A percentile compares a stretch with the other conserved stretches of the same genome.
Conservation (phyloP, 2,888 invertebrate genomes). For the Hedychridium roseum region DNA sequence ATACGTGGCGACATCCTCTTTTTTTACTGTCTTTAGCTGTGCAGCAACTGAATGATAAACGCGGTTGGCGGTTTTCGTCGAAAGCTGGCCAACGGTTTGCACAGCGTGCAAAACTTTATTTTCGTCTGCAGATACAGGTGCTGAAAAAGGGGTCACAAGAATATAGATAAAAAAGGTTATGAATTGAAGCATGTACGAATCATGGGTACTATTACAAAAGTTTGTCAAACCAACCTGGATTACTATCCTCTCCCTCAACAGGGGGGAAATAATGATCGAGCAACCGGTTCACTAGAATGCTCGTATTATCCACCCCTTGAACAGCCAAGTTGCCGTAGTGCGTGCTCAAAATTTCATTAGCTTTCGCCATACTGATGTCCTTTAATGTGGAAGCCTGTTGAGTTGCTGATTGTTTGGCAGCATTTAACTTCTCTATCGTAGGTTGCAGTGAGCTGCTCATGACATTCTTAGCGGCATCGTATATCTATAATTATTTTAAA, state of each 20-base stretch:
- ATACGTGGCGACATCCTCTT: slow-evolving; percentile 56
- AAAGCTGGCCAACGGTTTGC: slow-evolving; percentile 78
- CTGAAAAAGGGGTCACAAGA: slow-evolving; percentile 60
- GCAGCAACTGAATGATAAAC: slow-evolving; percentile 76
- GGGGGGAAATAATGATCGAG: slow-evolving; percentile 79
- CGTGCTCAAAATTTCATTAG: slow-evolving; percentile 75
- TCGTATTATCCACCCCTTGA: slow-evolving; percentile 74
- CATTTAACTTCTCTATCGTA: slow-evolving; percentile 59
- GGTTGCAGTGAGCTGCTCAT: slow-evolving; percentile 57
- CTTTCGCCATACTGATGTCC: slow-evolving; percentile 76
- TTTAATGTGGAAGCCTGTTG: slow-evolving; percentile 73
- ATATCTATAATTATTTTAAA: slow-evolving; percentile 56
- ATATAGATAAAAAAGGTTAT: too few species aligned
- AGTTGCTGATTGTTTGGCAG: slow-evolving; percentile 67
- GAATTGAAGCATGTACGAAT: not conserved
- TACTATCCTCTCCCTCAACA: slow-evolving; percentile 63
- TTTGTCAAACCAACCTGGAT: slow-evolving; percentile 59
- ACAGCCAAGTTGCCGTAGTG: slow-evolving; percentile 76
- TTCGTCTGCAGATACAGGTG: slow-evolving; percentile 69
- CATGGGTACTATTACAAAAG: not conserved
- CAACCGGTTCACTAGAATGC: slow-evolving; percentile 75
- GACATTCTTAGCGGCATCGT: slow-evolving; percentile 57
- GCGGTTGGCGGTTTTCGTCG: slow-evolving; percentile 75
- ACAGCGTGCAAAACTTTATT: slow-evolving; percentile 78
- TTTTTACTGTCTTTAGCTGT: slow-evolving; percentile 67